Conservation (phyloP, 2,113 vertebrate species). For the Taxidea taxus region DNA sequence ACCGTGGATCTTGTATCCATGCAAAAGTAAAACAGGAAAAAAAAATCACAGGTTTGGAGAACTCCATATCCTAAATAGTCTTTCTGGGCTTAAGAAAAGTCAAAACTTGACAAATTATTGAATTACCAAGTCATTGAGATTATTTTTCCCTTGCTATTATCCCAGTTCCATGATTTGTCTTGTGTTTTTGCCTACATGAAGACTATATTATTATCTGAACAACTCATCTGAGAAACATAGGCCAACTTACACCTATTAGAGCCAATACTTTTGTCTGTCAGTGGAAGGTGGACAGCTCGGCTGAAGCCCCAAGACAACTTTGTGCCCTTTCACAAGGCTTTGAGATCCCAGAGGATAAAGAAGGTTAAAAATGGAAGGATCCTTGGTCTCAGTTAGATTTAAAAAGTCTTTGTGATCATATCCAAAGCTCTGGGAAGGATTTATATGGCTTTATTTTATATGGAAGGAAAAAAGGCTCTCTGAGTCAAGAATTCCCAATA, state of each 20-base stretch:
- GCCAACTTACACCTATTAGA: not conserved
- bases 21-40: not conserved
- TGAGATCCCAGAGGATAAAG: not conserved
- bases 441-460: not conserved
- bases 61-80: not conserved
- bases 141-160: not conserved
- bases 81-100: not conserved
- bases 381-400: slow-evolving; percentile 25
- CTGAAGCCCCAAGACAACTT: not conserved
- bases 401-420: slow-evolving; percentile 23
- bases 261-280: not conserved
- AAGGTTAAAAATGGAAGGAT: not conserved
- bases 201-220: not conserved
- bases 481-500: not conserved
- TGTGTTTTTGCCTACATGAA: not conserved
- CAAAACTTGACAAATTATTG: not conserved
- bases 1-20: not conserved
- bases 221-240: not conserved
- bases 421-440: not conserved
- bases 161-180: not conserved
- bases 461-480: not conserved
- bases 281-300: not conserved
- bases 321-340: slow-evolving; percentile 3
- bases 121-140: not conserved
- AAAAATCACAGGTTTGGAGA: not conserved